phyloP scores from a whole-genome alignment of 2,888 invertebrate species.

The Drosophila aldrichi region DNA sequence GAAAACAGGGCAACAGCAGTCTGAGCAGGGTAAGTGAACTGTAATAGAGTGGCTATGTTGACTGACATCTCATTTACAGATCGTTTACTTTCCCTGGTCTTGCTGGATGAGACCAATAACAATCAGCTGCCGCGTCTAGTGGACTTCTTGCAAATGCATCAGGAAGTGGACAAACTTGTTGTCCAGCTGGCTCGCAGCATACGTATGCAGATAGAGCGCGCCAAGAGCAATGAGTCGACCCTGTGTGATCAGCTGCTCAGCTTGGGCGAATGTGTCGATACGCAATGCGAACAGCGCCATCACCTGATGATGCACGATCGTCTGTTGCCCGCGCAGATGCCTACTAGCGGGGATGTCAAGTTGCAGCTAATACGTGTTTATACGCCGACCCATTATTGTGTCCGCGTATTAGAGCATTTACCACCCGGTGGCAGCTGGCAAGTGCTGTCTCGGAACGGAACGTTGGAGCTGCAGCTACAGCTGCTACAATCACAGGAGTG shows the following conservation, averaged over 20 bases:
- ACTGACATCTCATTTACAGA: background rate
- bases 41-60: background rate
- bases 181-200: slow-evolving; percentile 36
- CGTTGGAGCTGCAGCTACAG: slow-evolving; percentile 31
- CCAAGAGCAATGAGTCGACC: slow-evolving; percentile 5
- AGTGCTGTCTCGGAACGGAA: rapidly evolving
- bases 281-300: slow-evolving; percentile 52
- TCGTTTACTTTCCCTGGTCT: slow-evolving; percentile 42
- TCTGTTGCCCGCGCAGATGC: background rate
- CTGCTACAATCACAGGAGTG: slow-evolving; percentile 8
- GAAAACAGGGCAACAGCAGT: no score
- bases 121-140: slow-evolving; percentile 62
- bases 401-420: slow-evolving; percentile 56
- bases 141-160: slow-evolving; percentile 54
- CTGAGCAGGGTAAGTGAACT: slow-evolving; percentile 7
- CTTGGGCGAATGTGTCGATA: slow-evolving; percentile 42
- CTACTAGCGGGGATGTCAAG: slow-evolving; percentile 52
- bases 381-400: slow-evolving; percentile 58
- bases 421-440: slow-evolving; percentile 36
- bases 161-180: slow-evolving; percentile 43
- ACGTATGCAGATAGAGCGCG: slow-evolving; percentile 31
- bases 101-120: slow-evolving; percentile 54
- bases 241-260: slow-evolving; percentile 48
- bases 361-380: slow-evolving; percentile 45
- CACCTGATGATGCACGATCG: slow-evolving; percentile 35